Percentiles rank a stretch among this genome's conserved stretches.
Conservation (phyloP, 2,113 vertebrate species). For the Gymnogyps californianus region DNA sequence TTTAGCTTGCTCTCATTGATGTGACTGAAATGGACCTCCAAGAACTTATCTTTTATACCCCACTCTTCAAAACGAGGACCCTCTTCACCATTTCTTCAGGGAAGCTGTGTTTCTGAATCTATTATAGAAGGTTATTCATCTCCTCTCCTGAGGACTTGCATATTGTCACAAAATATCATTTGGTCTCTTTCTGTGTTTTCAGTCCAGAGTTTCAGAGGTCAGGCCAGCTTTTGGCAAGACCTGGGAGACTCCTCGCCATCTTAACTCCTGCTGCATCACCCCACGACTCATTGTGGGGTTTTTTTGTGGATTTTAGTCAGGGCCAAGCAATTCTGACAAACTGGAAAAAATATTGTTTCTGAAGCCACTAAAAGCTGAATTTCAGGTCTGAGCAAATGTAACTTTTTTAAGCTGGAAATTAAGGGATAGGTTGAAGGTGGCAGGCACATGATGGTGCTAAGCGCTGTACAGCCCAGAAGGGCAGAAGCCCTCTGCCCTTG, state of each 20-base stretch:
- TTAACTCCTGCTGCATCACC: neutral
- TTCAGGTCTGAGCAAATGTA: neutral
- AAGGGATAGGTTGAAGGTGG: neutral
- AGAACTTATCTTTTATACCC: neutral
- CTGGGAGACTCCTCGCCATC: neutral
- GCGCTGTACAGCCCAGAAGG: neutral
- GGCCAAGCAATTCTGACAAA: neutral
- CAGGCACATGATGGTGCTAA: accelerated
- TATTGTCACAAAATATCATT: neutral
- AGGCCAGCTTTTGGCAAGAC: neutral
- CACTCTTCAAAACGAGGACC: neutral
- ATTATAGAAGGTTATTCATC: neutral
- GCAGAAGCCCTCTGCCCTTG: neutral
- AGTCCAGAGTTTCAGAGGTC: neutral
- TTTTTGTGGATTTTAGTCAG: neutral
- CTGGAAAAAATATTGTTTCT: neutral
- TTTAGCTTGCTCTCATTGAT: neutral
- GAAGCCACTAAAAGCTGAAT: neutral
- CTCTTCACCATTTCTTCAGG: neutral
- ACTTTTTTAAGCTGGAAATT: neutral
- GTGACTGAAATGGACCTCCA: neutral
- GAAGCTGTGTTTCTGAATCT: neutral
- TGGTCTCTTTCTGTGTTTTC: neutral
- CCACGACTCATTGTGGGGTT: neutral
- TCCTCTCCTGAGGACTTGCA: neutral